Base-by-base conservation (phyloP, 2,888 invertebrate genomes). In the Gari tellinella region DNA sequence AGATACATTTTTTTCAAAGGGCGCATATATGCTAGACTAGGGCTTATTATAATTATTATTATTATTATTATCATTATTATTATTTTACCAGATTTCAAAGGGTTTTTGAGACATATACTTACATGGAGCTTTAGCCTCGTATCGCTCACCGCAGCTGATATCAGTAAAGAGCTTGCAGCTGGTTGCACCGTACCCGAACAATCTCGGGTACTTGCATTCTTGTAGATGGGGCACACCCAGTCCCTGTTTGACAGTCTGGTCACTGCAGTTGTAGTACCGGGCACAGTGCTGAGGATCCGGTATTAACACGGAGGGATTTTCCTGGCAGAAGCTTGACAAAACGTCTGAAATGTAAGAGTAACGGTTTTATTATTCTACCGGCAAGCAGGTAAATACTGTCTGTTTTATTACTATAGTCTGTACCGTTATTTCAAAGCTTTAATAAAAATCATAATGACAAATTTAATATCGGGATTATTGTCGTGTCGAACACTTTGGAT, bases 201-300 rank as follows among this genome's bases (percentile, higher is more conserved):
- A 72, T 55, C 79, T 53, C 8, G 86, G 86, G 57, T 86, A 86
- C 58, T 77, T 78, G 62, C 86, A 86, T 49, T 82, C 84, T 37
- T 76, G 75, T 21, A 72, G 66, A 38, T 80, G 81, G 12, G 80
- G 78, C n/a, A 75, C 60, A 10, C 64, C 69, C 14, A 84, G 69
- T 0, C 82, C 82, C 25, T 51, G 60, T 10, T 62, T 46, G 2
- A 76, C 26, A 2, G 61, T 21, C 0, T 68, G 67, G 23, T 82
- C 81, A 52, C 81, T 82, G 66, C 87, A 87, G 69, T 86, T 87
- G 72, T 84, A 87, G 46, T 79, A 87, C 43, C 84, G 58, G 48
- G 84, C 84, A 65, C 87, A 87, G 43, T 84, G 80, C 38, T 66
- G 57, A 0, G 86, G 84, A 49, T 87, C 86, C 1, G 85, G 84